A percentile compares a stretch with the other conserved stretches of the same genome.
phyloP scores from a whole-genome alignment of 2,888 invertebrate genomes.

The Heliconius aoede region DNA sequence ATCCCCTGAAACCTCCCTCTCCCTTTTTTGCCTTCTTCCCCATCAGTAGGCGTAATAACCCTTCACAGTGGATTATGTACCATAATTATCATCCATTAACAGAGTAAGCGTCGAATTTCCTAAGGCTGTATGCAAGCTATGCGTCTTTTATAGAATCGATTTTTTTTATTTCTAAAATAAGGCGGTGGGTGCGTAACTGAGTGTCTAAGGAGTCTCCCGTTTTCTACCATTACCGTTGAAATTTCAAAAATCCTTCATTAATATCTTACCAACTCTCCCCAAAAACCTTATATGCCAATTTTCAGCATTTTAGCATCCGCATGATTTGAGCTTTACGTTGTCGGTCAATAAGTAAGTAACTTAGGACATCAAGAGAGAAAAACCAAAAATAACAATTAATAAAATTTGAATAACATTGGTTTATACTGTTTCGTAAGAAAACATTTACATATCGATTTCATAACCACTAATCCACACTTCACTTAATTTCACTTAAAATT shows the following conservation, averaged over 20 bases:
- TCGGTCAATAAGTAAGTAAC: background rate
- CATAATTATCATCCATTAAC: slow-evolving; percentile 29
- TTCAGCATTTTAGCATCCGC: too few species aligned
- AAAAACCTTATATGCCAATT: too few species aligned
- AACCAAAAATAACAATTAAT: background rate
- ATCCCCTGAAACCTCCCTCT: background rate
- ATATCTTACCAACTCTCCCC: too few species aligned
- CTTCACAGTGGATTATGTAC: slow-evolving; percentile 28
- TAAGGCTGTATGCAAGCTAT: slow-evolving; percentile 16
- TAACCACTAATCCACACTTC: slow-evolving; percentile 18
- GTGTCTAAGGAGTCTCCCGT: too few species aligned
- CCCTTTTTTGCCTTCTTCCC: background rate
- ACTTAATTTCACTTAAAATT: background rate
- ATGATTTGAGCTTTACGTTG: too few species aligned
- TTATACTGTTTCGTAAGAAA: background rate
- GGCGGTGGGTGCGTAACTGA: too few species aligned
- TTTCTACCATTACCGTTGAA: too few species aligned
- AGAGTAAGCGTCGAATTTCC: slow-evolving; percentile 18
- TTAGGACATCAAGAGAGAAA: background rate
- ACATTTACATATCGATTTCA: background rate
- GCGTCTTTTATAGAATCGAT: slow-evolving; percentile 7
- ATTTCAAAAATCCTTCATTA: too few species aligned
- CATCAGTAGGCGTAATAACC: slow-evolving; percentile 4
- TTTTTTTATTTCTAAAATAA: background rate
- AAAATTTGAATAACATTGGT: background rate